A percentile compares a stretch with the other conserved stretches of the same genome.
Conservation (phyloP, 2,113 vertebrate genomes). For the Otis tarda region DNA sequence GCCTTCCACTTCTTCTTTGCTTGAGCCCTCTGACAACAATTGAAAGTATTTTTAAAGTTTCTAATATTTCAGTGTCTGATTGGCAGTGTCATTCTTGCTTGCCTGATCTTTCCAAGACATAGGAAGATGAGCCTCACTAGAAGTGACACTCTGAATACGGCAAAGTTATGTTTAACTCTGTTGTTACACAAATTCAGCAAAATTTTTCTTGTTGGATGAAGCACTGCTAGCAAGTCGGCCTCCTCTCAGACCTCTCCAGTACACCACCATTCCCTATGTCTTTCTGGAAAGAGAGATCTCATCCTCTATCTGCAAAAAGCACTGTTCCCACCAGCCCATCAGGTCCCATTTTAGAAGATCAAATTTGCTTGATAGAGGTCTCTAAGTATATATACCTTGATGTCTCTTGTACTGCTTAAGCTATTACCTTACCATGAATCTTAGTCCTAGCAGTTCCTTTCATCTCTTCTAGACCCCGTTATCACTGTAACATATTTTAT, state of each 20-base stretch:
- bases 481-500: not conserved
- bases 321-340: not conserved
- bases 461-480: not conserved
- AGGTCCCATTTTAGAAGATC: not conserved
- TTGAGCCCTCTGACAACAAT: not conserved
- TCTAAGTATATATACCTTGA: not conserved
- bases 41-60: not conserved
- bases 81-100: not conserved
- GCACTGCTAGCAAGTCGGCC: not conserved
- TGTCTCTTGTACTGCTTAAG: not conserved
- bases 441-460: not conserved
- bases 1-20: not conserved
- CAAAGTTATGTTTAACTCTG: not conserved
- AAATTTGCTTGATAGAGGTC: not conserved
- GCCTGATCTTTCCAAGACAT: not conserved
- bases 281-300: not conserved
- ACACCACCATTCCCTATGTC: not conserved
- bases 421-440: not conserved
- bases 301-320: not conserved
- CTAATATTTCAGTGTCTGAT: not conserved
- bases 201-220: not conserved
- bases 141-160: not conserved
- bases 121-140: not conserved
- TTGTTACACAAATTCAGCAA: not conserved
- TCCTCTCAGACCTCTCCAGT: not conserved